Evolutionary conservation across 2,113 vertebrate species (phyloP).

Genomic region (Hyaena hyaena): DNA sequence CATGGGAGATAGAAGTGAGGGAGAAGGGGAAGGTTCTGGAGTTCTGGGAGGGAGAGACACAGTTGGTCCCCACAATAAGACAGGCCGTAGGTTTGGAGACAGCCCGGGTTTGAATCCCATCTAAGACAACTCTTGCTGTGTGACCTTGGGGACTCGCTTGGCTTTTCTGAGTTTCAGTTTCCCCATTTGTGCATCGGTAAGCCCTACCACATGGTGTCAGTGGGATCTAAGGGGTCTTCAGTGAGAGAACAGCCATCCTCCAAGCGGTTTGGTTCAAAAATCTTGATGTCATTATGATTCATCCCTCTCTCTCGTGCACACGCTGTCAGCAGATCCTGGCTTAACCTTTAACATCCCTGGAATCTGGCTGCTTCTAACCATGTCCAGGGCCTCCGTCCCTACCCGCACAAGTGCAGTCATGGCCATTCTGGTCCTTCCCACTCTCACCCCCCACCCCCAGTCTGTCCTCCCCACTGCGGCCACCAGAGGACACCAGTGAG

Average conservation of each 20-base stretch:
- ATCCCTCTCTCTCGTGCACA: neutral
- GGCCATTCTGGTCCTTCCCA: too few relatives aligned
- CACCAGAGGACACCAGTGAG: neutral
- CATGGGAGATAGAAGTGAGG: neutral
- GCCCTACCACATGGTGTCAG: neutral
- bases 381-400: neutral
- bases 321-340: neutral
- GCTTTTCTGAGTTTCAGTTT: neutral
- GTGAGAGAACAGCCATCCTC: neutral
- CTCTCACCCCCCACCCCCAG: neutral
- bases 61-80: neutral
- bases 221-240: neutral
- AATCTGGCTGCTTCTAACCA: neutral
- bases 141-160: neutral
- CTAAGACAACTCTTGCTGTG: neutral
- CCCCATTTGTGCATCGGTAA: neutral
- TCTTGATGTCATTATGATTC: neutral
- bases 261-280: neutral
- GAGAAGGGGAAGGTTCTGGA: neutral
- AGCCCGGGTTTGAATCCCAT: neutral
- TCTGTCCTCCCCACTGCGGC: neutral
- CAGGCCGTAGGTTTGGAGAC: neutral
- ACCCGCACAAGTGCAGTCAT: neutral
- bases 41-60: neutral
- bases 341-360: neutral